Base-by-base conservation (phyloP, 2,888 invertebrate genomes). In the Ophioninae sp. region DNA sequence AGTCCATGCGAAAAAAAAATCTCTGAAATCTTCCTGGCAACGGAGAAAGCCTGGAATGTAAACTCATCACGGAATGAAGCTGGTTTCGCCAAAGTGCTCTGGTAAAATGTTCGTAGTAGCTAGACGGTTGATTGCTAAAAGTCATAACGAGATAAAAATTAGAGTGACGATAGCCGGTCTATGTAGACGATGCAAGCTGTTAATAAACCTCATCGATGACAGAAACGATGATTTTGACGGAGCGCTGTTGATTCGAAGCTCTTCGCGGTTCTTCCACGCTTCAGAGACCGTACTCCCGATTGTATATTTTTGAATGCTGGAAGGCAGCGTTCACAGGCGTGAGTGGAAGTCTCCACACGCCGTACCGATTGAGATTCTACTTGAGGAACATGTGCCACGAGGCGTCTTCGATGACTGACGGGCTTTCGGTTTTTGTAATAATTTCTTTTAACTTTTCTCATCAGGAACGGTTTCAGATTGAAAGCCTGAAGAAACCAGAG, bases 271-370 rank as follows among this genome's bases (percentile, higher is more conserved):
- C 67, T 20, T n/a, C 13, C 30, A n/a, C 0, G 63, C 2, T 22
- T 39, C 56, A 10, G 23, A 22, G 39, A 37, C 59, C 20, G 22
- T 2, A 9, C 20, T 20, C 59, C 59, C 59, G 22, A 20, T 20
- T 1, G 59, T 51, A 59, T 79, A 84, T 84, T 79, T 76, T 81
- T 72, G 72, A 79, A 51, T 72, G 77, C 64, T 74, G 59, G 71
- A 85, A 65, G 64, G 7, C 83, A 85, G 82, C 86, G 51, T 17
- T 81, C 81, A 61, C 72, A 86, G 82, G 82, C 85, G 86, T 87
- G 87, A 89, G 89, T 89, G 88, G 87, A 87, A 88, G 87, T 86
- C 87, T 89, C 87, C 87, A 87, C 89, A 88, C 88, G 86, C 88
- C 87, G 85, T 86, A 83, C 76, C 76, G 78, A 71, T 76, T 69